These are phyloP conservation scores for Apodemia mormo DNA, from an alignment of 2,888 invertebrate genomes.

Conservation along the genomic window DNA sequence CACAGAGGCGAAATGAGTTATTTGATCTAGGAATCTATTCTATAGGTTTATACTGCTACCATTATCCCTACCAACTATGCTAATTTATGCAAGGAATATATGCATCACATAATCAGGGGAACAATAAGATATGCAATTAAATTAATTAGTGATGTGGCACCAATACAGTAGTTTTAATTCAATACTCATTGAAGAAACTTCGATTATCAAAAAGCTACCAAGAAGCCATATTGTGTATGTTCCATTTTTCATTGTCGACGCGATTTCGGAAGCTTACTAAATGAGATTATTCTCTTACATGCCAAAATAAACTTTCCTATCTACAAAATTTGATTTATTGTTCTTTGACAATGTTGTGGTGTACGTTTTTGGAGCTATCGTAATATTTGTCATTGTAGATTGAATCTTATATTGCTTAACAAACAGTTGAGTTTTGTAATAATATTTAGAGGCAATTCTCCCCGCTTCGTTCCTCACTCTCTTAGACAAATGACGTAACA, in stretches of 20 bases:
- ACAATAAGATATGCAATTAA: conserved; percentile 75
- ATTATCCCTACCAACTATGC: neutral
- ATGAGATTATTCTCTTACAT: conserved; percentile 57
- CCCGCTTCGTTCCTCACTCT: conserved; percentile 59
- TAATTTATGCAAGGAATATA: conserved; percentile 45
- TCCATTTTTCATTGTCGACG: conserved; percentile 66
- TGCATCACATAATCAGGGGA: conserved; percentile 66
- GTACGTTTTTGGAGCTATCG: conserved; percentile 73
- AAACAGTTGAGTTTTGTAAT: conserved; percentile 51
- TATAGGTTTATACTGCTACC: no score
- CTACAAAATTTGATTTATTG: conserved; percentile 51
- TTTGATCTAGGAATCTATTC: no score
- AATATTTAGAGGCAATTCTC: conserved; percentile 43
- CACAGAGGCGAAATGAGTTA: no score
- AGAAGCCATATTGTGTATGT: conserved; percentile 57
- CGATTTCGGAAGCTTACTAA: conserved; percentile 72
- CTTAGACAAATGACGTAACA: conserved; percentile 81
- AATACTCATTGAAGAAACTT: conserved; percentile 66
- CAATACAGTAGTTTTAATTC: conserved; percentile 78
- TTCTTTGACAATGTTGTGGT: conserved; percentile 52
- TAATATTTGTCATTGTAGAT: conserved; percentile 47
- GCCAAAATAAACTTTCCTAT: conserved; percentile 54
- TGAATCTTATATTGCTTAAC: conserved; percentile 41
- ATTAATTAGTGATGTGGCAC: conserved; percentile 74
- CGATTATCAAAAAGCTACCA: conserved; percentile 63